phyloP scores from a whole-genome alignment of 1,140 invertebrate species.

The Zaprionus vittiger region DNA sequence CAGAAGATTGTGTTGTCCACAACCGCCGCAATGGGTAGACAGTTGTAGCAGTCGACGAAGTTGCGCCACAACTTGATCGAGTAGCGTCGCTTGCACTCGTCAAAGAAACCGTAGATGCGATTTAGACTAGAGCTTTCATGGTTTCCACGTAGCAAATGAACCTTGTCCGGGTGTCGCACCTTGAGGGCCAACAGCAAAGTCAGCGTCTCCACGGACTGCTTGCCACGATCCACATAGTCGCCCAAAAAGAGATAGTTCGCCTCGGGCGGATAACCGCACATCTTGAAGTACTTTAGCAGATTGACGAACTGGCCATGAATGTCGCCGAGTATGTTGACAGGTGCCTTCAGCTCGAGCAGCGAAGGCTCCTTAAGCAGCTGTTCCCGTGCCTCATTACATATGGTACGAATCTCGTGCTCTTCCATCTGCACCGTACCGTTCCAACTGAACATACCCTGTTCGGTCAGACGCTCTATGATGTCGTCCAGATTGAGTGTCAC shows the following conservation, averaged over 20 bases:
- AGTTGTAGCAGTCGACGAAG: constrained; percentile 96
- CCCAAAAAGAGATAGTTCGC: constrained; percentile 98
- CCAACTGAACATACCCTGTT: not conserved
- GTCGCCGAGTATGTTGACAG: constrained; percentile 99
- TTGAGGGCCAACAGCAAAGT: constrained; percentile 98
- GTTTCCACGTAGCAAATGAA: constrained; percentile 92
- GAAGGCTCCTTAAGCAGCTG: constrained; percentile 99
- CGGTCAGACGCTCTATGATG: constrained; percentile 43
- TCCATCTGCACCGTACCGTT: constrained; percentile 90
- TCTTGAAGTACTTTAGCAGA: constrained; percentile 97
- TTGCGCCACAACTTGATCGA: constrained; percentile 99
- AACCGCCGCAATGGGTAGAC: constrained; percentile 96
- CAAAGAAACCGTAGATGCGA: constrained; percentile 97
- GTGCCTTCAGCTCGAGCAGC: constrained; percentile 97
- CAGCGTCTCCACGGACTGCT: constrained; percentile 94
- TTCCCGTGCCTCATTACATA: constrained; percentile 97
- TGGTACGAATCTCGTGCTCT: constrained; percentile 96
- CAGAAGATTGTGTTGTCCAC: constrained; percentile 99
- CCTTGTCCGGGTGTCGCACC: constrained; percentile 94
- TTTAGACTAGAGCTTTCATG: constrained; percentile 94
- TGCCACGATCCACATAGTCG: constrained; percentile 93
- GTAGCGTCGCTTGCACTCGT: constrained; percentile 97
- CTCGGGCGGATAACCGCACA: constrained; percentile 99
- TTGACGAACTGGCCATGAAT: constrained; percentile 99
- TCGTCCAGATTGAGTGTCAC: constrained; percentile 33